Evolutionary conservation across 1,140 invertebrate genomes (phyloP).

Genomic region (Plectrocnemia conspersa): DNA sequence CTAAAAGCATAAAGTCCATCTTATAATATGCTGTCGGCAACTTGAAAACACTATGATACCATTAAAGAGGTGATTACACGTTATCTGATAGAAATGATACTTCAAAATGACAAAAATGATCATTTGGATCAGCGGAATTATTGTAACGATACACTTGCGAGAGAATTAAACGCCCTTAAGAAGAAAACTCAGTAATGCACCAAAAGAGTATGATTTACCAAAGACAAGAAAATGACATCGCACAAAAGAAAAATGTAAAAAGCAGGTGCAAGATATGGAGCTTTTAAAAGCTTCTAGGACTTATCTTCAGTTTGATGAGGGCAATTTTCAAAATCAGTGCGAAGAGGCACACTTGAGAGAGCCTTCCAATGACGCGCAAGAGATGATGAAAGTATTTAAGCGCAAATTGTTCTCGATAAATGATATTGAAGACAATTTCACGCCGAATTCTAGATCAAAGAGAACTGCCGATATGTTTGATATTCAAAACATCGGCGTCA

Average conservation of each 20-base stretch:
- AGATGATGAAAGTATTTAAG: conserved; percentile 10
- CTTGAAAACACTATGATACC: conserved; percentile 57
- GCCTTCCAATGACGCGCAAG: neutral
- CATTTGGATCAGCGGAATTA: conserved; percentile 54
- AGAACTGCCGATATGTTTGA: conserved; percentile 10
- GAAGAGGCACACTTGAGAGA: neutral
- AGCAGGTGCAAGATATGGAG: neutral
- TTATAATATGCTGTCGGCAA: conserved; percentile 50
- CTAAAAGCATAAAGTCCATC: conserved; percentile 44
- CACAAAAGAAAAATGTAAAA: neutral
- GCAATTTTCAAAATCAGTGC: no score
- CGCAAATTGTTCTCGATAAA: neutral
- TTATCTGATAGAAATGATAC: conserved; percentile 54
- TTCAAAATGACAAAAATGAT: conserved; percentile 43
- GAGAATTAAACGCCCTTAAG: neutral
- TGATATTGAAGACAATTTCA: neutral
- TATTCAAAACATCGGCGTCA: neutral
- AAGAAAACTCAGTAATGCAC: conserved; percentile 9
- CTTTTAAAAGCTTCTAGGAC: neutral
- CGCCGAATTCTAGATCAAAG: neutral
- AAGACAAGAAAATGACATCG: neutral
- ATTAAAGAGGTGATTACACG: conserved; percentile 62
- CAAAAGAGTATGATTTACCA: no score
- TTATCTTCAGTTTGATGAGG: neutral
- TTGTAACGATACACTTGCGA: conserved; percentile 41